Evolutionary conservation across 2,888 invertebrate genomes (phyloP).

Genomic region (Zhuqinia jingwanae): DNA sequence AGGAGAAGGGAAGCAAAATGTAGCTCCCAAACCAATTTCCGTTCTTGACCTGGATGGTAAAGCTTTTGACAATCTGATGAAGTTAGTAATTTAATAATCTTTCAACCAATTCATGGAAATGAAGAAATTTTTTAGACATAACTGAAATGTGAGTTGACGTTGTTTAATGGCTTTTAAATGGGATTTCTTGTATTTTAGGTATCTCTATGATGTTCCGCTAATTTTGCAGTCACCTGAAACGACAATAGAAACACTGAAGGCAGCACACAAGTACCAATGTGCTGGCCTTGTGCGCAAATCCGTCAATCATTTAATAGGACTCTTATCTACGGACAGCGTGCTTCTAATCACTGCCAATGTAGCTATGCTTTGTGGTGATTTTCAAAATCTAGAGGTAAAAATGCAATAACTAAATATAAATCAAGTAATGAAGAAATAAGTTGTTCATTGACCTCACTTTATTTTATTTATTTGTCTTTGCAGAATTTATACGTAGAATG

Average conservation of each 20-base stretch:
- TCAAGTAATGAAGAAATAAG: too few species aligned
- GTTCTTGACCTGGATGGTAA: constrained; percentile 84
- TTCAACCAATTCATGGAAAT: background rate
- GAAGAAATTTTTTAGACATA: background rate
- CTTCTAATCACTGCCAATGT: constrained; percentile 85
- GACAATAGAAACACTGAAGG: constrained; percentile 87
- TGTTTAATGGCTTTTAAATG: too few species aligned
- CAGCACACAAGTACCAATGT: constrained; percentile 88
- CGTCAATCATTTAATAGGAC: constrained; percentile 85
- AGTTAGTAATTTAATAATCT: constrained; percentile 80
- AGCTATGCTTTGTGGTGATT: constrained; percentile 79
- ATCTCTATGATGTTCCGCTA: constrained; percentile 85
- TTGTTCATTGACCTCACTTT: background rate
- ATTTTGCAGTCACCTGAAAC: constrained; percentile 85
- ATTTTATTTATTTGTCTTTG: constrained; percentile 14
- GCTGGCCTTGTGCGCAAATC: constrained; percentile 87
- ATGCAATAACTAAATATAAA: background rate
- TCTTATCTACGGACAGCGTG: constrained; percentile 85
- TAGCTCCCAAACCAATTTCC: constrained; percentile 82
- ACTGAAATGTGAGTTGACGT: constrained; percentile 1
- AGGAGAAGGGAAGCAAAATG: background rate
- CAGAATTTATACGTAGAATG: constrained; percentile 62
- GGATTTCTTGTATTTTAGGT: too few species aligned
- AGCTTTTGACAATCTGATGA: constrained; percentile 86
- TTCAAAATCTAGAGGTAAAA: constrained; percentile 77